Base-by-base conservation (phyloP, 2,113 vertebrate species). In the Siniperca knerii region DNA sequence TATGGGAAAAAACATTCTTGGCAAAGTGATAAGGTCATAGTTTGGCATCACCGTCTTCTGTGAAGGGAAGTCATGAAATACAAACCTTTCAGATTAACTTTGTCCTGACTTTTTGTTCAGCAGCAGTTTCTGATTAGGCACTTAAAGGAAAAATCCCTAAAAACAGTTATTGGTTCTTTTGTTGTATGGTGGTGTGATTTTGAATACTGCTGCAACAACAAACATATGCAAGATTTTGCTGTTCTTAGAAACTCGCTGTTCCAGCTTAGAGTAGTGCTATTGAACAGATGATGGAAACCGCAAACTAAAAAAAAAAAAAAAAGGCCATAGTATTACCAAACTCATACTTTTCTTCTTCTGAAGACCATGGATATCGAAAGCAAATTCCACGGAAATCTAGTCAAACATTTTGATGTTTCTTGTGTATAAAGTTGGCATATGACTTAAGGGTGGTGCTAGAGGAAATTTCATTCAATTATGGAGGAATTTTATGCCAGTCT, bases 101-200 rank as follows among this genome's bases (percentile, higher is more conserved):
- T 55, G 64, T 82, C 71, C 78, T n/a, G 58, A 79, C 54, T 83
- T 46, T 80, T 60, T 29, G 46, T 55, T 79, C 77, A 75, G 79
- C 91, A 92, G 83, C 81, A 73, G 89, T 69, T 91, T 92, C 44
- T 88, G 44, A 91, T 92, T 90, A 92, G 46, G 18, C 20, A 29
- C 52, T 65, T 64, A 62, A 20, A 50, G 82, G 42, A 72, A 81
- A 85, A 83, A 81, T 65, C 68, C 65, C 76, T 6, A 9, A 65
- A 81, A 61, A 57, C 33, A 64, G 80, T 67, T 61, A 77, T 1
- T 87, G 82, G 79, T 78, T 67, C 35, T 69, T 85, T 80, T 75
- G 82, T 79, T 73, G 62, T 65, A 23, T 0, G 9, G n/a, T 44
- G 66, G 61, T 71, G 74, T 6, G 75, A 75, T 37, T 75, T 50